Evolutionary conservation across 2,797 vertebrate genomes (phyloP).

Genomic region (Buphagus erythrorhynchus): DNA sequence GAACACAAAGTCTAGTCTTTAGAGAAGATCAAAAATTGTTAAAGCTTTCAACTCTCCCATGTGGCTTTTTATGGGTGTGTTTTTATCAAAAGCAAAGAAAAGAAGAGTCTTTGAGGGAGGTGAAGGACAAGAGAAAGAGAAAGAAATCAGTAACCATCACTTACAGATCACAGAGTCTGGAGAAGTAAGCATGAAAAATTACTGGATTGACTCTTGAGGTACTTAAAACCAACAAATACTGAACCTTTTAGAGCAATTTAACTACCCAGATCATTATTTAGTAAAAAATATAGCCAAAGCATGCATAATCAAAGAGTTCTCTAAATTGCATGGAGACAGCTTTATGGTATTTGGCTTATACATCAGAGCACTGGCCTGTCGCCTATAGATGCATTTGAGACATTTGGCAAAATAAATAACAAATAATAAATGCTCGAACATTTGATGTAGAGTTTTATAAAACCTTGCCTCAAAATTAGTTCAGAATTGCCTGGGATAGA

Average conservation of each 20-base stretch:
- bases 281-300: conserved; percentile 60
- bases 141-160: conserved; percentile 7
- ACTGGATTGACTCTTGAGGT: conserved; percentile 40
- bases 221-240: conserved; percentile 59
- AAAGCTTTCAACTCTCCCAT: background rate
- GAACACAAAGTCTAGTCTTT: background rate
- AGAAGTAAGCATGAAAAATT: conserved; percentile 45
- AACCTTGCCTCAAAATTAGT: conserved; percentile 68
- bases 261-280: conserved; percentile 67
- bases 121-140: background rate
- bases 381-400: conserved; percentile 70
- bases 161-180: background rate
- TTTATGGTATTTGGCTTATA: conserved; percentile 72
- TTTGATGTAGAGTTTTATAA: conserved; percentile 66
- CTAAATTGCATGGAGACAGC: conserved; percentile 73
- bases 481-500: conserved; percentile 60
- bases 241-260: conserved; percentile 64
- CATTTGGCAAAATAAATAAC: conserved; percentile 73
- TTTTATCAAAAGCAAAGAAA: conserved; percentile 16
- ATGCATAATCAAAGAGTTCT: conserved; percentile 65
- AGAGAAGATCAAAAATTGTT: background rate
- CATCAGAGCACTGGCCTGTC: conserved; percentile 67
- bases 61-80: background rate
- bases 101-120: background rate
- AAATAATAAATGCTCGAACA: conserved; percentile 64